Percentiles rank a stretch among this genome's conserved stretches.
phyloP scores from a whole-genome alignment of 2,113 vertebrate species.

The Eulacestoma nigropectus region DNA sequence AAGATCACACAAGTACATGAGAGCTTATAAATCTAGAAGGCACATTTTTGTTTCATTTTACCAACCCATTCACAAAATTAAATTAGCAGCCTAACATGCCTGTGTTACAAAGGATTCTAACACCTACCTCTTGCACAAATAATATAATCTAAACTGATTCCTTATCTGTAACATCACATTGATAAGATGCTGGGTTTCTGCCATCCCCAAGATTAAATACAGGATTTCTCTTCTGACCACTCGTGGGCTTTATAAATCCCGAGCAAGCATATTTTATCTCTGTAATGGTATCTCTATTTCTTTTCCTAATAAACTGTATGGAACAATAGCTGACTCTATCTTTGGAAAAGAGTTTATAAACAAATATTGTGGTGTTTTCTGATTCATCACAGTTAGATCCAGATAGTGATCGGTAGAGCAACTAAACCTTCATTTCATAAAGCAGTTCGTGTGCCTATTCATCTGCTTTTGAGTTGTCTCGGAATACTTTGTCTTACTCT shows the following conservation, averaged over 20 bases:
- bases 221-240: neutral
- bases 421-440: neutral
- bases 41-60: neutral
- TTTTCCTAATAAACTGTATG: neutral
- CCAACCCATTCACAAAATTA: neutral
- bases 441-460: neutral
- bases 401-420: neutral
- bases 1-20: neutral
- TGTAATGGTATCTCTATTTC: neutral
- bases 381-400: neutral
- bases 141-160: neutral
- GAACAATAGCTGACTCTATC: neutral
- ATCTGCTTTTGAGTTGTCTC: neutral
- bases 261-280: neutral
- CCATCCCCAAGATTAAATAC: neutral
- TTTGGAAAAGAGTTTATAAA: neutral
- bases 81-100: neutral
- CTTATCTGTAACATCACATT: neutral
- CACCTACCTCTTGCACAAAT: neutral
- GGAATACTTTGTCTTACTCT: neutral
- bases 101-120: neutral
- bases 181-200: neutral
- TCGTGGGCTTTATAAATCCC: neutral
- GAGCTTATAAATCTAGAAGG: neutral
- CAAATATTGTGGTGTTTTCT: neutral